Evolutionary conservation across 2,888 invertebrate species (phyloP).

Genomic region (Pyrgus malvae): DNA sequence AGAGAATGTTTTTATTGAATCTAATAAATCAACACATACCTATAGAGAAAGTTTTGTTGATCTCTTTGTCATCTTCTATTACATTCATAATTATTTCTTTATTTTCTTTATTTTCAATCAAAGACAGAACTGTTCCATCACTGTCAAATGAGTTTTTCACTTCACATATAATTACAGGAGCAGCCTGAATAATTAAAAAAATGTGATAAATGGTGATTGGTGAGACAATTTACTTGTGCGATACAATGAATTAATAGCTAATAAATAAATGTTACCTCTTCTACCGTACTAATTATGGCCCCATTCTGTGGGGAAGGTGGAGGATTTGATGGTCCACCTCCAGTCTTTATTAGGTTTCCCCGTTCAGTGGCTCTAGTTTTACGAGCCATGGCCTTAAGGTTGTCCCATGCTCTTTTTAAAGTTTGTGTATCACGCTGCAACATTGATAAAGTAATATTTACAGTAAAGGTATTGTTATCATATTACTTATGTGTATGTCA

Average conservation of each 20-base stretch:
- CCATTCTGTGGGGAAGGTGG: background rate
- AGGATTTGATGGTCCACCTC: background rate
- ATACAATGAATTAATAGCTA: background rate
- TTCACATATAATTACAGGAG: background rate
- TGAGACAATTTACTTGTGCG: background rate
- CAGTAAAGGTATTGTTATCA: background rate
- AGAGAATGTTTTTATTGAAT: too few relatives aligned
- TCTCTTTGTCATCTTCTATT: background rate
- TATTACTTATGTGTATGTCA: too few relatives aligned
- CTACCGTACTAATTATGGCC: background rate
- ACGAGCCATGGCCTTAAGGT: slow-evolving; percentile 1
- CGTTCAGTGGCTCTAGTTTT: background rate
- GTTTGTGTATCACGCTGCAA: slow-evolving; percentile 6
- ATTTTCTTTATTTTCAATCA: too few relatives aligned
- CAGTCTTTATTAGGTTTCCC: background rate
- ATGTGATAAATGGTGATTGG: background rate
- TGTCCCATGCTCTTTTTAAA: slow-evolving; percentile 15
- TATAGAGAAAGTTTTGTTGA: background rate
- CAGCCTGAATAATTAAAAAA: background rate
- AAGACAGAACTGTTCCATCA: too few relatives aligned
- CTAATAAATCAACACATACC: too few relatives aligned
- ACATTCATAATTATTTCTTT: too few relatives aligned
- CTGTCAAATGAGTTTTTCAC: background rate
- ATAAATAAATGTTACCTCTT: slow-evolving; percentile 5
- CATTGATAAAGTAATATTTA: background rate